phyloP scores from a whole-genome alignment of 2,888 invertebrate genomes.

The Halocaridina rubra region DNA sequence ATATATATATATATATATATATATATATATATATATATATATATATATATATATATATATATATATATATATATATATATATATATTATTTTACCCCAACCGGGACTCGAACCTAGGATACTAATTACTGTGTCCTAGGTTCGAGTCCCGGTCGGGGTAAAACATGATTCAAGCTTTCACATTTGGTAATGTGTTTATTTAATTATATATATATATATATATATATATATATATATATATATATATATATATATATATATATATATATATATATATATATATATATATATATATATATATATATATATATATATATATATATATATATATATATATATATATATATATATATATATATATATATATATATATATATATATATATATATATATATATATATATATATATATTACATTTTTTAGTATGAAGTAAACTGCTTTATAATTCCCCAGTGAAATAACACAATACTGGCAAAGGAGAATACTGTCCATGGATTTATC shows the following conservation, averaged over 20 bases:
- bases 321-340: conserved; percentile 7
- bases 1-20: too few species aligned
- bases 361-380: not conserved
- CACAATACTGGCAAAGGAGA: too few species aligned
- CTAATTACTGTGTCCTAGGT: too few species aligned
- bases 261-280: conserved; percentile 31
- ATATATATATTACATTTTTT: not conserved
- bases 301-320: conserved; percentile 14
- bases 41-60: not conserved
- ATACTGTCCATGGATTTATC: too few species aligned
- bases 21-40: not conserved
- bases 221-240: conserved; percentile 21
- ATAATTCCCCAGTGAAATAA: too few species aligned
- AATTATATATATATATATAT: conserved; percentile 19
- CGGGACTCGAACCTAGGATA: too few species aligned
- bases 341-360: not conserved
- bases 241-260: conserved; percentile 15
- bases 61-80: not conserved
- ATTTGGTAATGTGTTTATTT: conserved; percentile 6
- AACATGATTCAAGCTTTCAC: too few species aligned
- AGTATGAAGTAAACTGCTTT: too few species aligned
- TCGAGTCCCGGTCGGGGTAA: too few species aligned
- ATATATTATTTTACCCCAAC: not conserved
- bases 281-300: conserved; percentile 16
- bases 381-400: not conserved